phyloP scores from a whole-genome alignment of 37 sponge, comb jelly and placozoan species.

The Ephydatia muelleri region DNA sequence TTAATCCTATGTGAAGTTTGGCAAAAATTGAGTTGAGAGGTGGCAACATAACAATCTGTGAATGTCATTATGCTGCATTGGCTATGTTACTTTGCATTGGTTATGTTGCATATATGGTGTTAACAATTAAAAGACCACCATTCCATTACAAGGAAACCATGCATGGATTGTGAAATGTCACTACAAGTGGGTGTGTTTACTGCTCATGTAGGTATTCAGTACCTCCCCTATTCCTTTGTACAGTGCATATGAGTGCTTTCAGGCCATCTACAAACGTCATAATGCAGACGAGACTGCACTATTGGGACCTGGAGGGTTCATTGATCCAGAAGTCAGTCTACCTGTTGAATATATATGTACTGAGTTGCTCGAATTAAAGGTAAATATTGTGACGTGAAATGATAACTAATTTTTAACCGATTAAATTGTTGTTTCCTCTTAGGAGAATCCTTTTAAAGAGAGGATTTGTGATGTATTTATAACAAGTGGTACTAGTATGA shows the following conservation, averaged over 20 bases:
- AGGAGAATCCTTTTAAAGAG: conserved; percentile 63
- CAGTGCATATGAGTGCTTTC: conserved; percentile 38
- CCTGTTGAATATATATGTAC: conserved; percentile 30
- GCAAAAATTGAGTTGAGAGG: too few species aligned
- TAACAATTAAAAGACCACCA: too few species aligned
- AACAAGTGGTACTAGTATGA: conserved; percentile 21
- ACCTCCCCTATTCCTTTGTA: background rate
- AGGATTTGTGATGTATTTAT: conserved; percentile 56
- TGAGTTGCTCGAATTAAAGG: conserved; percentile 48
- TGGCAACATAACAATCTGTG: too few species aligned
- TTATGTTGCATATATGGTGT: too few species aligned
- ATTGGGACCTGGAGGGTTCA: conserved; percentile 14
- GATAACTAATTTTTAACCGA: background rate
- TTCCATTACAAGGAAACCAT: too few species aligned
- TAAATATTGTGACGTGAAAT: background rate
- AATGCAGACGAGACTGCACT: background rate
- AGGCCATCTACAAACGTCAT: conserved; percentile 15
- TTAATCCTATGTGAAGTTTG: too few species aligned
- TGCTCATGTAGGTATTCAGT: background rate
- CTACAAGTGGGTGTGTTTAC: too few species aligned
- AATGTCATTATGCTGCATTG: too few species aligned
- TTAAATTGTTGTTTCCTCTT: background rate
- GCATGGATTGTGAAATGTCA: too few species aligned
- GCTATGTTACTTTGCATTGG: too few species aligned
- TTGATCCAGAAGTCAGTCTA: conserved; percentile 42